Conservation (phyloP, 1,140 invertebrate species). For the Acyrthosiphon pisum region DNA sequence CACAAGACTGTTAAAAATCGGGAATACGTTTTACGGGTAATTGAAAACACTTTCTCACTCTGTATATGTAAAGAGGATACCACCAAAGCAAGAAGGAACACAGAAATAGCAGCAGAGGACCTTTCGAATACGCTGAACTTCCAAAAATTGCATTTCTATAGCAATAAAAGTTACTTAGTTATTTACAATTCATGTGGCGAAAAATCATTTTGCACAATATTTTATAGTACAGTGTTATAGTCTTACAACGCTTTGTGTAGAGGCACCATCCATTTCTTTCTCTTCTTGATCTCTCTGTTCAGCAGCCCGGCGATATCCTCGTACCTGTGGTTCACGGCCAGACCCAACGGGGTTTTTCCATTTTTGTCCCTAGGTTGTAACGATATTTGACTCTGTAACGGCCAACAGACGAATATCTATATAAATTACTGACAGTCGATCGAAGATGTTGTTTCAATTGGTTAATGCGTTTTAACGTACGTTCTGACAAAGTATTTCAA, state of each 20-base stretch:
- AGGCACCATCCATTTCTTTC: constrained; percentile 64
- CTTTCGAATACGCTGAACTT: constrained; percentile 87
- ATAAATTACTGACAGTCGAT: neutral
- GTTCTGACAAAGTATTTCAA: constrained; percentile 85
- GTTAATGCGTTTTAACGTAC: constrained; percentile 64
- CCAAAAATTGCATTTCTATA: constrained; percentile 83
- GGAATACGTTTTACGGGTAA: neutral
- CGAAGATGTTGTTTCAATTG: neutral
- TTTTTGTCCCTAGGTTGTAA: constrained; percentile 87
- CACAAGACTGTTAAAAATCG: neutral
- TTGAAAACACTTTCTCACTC: constrained; percentile 66
- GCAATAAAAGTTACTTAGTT: neutral
- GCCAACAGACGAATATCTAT: neutral
- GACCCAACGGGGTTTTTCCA: constrained; percentile 86
- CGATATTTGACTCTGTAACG: constrained; percentile 78
- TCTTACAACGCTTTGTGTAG: constrained; percentile 38
- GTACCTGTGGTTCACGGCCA: constrained; percentile 86
- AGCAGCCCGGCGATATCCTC: constrained; percentile 82
- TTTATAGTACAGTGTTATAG: too few species aligned
- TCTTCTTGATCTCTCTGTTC: constrained; percentile 79
- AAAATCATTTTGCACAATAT: neutral
- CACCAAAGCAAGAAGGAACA: constrained; percentile 87
- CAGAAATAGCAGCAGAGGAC: constrained; percentile 83
- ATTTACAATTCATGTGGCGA: neutral
- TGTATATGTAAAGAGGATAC: constrained; percentile 90